Evolutionary conservation across 2,888 invertebrate genomes (phyloP), one percentile per base, ranked within the genome.

Genomic region (Girardia tigrina): DNA sequence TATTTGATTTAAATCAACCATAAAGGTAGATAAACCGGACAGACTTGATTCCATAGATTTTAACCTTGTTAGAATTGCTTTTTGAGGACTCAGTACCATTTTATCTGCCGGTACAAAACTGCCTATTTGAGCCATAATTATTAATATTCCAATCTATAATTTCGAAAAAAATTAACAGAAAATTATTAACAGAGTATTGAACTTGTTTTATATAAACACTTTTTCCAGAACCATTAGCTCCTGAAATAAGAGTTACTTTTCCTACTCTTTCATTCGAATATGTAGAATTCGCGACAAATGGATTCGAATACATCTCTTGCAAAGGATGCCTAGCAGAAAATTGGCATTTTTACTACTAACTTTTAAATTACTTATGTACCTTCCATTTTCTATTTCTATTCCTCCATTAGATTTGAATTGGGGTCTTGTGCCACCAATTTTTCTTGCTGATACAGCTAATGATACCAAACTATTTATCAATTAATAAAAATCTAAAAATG

Each of bases 141-240:
- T 88, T 79, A 92, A 88, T 74, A 92, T 82, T 20, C 90, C 90
- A 1, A 89, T 86, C 85, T 86, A 78, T 20, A 80, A 78, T 42
- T 70, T 0, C 36, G 2, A 42, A 0, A 77, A 29, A 1, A 29
- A 77, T 71, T 8, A 20, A 28, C n/a, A 6, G n/a, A 70, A 12
- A 70, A 1, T 72, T 27, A 27, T 16, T 74, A 28, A 26, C 14
- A 76, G 72, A 2, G 29, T 28, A 20, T 29, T 27, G 70, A 77
- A 87, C 87, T 86, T 92, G 91, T 84, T 92, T 93, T 81, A 94
- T 86, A 83, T 91, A 94, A 28, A 93, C 88, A 77, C 91, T 93
- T 84, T 94, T 95, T 0, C 94, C 94, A 81, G 91, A 90, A 0
- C 91, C 89, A 84, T 94, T 94, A 0, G 94, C 91, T 0, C 93